Conservation (phyloP, 2,888 invertebrate genomes). For the Hanleya hanleyi region DNA sequence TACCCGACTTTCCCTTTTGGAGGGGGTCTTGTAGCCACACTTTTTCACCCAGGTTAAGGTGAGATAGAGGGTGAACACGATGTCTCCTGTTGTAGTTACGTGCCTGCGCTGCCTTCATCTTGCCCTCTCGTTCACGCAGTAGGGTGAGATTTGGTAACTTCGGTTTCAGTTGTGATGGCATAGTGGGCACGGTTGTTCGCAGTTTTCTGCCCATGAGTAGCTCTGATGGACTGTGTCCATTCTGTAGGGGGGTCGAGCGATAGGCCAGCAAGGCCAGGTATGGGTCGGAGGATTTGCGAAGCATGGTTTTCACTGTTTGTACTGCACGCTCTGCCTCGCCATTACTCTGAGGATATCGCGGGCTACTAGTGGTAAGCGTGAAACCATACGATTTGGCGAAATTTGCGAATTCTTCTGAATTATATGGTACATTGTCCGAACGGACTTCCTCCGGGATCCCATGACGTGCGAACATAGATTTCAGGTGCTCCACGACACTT, state of each 20-base stretch:
- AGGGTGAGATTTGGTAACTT: background rate
- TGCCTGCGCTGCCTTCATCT: background rate
- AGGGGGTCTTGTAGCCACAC: too few species aligned
- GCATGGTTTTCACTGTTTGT: constrained; percentile 27
- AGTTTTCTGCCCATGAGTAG: constrained; percentile 28
- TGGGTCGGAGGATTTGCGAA: constrained; percentile 30
- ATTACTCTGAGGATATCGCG: constrained; percentile 24
- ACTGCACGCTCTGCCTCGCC: constrained; percentile 27
- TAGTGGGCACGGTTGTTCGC: background rate
- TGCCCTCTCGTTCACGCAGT: background rate
- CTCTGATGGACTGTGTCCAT: constrained; percentile 25
- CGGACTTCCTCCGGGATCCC: constrained; percentile 21
- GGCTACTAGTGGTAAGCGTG: background rate
- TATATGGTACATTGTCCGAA: constrained; percentile 35
- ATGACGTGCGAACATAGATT: background rate
- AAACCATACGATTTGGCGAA: constrained; percentile 18
- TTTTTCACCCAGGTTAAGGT: too few species aligned
- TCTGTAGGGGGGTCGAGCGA: constrained; percentile 27
- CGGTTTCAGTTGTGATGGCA: background rate
- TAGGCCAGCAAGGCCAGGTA: constrained; percentile 30
- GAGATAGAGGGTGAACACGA: too few species aligned
- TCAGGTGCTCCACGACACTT: constrained; percentile 14
- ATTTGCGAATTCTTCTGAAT: constrained; percentile 8
- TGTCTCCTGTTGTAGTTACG: too few species aligned
- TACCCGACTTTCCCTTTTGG: too few species aligned